Conservation (phyloP, 2,888 invertebrate genomes). For the Aelia acuminata region DNA sequence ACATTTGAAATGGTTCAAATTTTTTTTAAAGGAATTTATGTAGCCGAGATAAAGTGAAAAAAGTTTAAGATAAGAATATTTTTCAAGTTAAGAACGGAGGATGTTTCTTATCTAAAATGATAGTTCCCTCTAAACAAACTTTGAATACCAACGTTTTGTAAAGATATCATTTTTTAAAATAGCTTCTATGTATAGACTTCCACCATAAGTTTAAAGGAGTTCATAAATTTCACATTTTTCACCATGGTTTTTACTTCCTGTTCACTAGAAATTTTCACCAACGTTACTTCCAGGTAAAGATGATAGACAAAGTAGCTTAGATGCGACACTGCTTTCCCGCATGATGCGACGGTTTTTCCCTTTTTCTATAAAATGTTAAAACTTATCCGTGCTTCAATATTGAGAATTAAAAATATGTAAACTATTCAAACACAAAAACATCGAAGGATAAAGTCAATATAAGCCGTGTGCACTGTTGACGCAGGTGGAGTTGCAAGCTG, state of each 20-base stretch:
- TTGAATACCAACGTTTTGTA: background rate
- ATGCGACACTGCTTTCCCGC: background rate
- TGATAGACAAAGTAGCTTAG: conserved; percentile 3
- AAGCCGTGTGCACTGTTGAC: background rate
- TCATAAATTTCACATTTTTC: background rate
- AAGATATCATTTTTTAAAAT: background rate
- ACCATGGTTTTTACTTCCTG: background rate
- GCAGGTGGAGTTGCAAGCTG: background rate
- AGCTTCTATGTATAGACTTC: background rate
- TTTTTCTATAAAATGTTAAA: background rate
- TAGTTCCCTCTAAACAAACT: background rate
- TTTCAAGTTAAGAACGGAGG: background rate
- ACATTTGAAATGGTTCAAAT: background rate
- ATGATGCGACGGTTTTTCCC: background rate
- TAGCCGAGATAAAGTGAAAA: background rate
- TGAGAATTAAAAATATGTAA: no score
- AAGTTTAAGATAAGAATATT: background rate
- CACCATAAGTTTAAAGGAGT: background rate
- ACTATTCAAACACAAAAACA: background rate
- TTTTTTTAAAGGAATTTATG: background rate
- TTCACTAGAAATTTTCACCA: background rate
- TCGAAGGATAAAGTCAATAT: background rate
- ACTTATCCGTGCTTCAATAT: no score
- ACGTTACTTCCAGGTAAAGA: background rate
- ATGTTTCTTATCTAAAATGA: background rate